These are phyloP conservation scores for Caenorhabditis becei DNA, from an alignment of 2,888 invertebrate species.

Conservation along the genomic window DNA sequence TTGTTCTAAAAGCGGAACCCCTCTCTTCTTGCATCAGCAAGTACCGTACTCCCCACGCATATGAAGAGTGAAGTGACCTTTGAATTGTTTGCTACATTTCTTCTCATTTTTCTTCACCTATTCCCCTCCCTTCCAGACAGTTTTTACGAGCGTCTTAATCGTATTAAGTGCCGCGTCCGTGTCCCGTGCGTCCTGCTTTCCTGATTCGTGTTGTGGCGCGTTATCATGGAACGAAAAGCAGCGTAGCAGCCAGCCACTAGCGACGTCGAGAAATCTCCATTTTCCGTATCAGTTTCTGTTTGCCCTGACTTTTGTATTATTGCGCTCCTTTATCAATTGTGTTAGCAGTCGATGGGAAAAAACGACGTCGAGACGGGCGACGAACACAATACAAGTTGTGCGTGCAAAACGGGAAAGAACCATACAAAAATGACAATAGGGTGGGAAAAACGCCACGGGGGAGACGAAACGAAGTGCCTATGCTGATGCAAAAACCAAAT, in stretches of 20 bases:
- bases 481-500: neutral
- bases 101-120: neutral
- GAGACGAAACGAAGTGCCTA: neutral
- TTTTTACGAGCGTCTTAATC: neutral
- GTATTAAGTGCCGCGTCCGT: neutral
- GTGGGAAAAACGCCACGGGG: neutral
- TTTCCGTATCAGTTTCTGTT: neutral
- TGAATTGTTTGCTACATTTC: slow-evolving; percentile 11
- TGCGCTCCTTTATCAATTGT: neutral
- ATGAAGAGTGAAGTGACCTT: slow-evolving; percentile 2
- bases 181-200: neutral
- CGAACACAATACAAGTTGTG: slow-evolving; percentile 8
- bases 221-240: neutral
- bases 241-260: neutral
- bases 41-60: neutral
- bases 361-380: neutral
- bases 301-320: neutral
- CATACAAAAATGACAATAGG: neutral
- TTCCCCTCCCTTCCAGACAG: neutral
- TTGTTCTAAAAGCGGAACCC: slow-evolving; percentile 1
- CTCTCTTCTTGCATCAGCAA: too few relatives aligned
- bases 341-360: neutral
- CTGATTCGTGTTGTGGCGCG: neutral
- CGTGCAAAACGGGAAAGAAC: slow-evolving; percentile 4
- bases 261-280: neutral